Conservation (phyloP, 2,113 vertebrate genomes). For the Calidris pugnax region DNA sequence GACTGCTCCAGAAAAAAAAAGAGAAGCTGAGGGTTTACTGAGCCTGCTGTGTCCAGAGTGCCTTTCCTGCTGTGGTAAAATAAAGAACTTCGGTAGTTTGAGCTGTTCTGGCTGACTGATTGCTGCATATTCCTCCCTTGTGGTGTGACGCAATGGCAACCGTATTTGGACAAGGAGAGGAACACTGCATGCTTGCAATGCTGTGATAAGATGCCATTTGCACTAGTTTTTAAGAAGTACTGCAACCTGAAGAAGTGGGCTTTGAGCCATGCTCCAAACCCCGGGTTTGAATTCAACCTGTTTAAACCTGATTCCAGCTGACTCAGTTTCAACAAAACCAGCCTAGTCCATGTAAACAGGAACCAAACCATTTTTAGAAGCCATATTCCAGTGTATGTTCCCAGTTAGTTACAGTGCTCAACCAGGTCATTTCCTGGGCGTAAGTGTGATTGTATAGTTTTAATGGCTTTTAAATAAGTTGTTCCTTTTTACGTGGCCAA, state of each 20-base stretch:
- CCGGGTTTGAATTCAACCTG: conserved; percentile 21
- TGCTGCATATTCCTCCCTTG: conserved; percentile 66
- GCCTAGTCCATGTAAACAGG: not conserved
- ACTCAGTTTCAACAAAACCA: conserved; percentile 18
- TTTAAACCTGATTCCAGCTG: conserved; percentile 44
- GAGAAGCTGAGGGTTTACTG: conserved; percentile 55
- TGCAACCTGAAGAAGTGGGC: conserved; percentile 74
- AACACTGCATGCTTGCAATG: conserved; percentile 72
- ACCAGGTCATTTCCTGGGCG: not conserved
- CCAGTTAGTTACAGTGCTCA: not conserved
- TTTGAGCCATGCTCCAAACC: conserved; percentile 43
- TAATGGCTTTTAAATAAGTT: conserved; percentile 19
- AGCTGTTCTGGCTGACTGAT: conserved; percentile 61
- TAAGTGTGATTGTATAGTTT: not conserved
- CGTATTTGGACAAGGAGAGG: conserved; percentile 62
- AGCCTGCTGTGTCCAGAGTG: conserved; percentile 75
- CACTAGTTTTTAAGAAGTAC: conserved; percentile 78
- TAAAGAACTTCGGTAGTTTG: conserved; percentile 57
- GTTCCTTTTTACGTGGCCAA: conserved; percentile 18
- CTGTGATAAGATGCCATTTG: conserved; percentile 79
- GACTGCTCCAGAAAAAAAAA: conserved; percentile 22
- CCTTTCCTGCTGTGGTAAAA: conserved; percentile 77
- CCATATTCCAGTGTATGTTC: not conserved
- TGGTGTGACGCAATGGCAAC: conserved; percentile 56
- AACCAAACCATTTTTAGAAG: not conserved